A percentile compares a stretch with the other conserved stretches of the same genome.
phyloP scores from a whole-genome alignment of 2,113 vertebrate species.

The Eretmochelys imbricata region DNA sequence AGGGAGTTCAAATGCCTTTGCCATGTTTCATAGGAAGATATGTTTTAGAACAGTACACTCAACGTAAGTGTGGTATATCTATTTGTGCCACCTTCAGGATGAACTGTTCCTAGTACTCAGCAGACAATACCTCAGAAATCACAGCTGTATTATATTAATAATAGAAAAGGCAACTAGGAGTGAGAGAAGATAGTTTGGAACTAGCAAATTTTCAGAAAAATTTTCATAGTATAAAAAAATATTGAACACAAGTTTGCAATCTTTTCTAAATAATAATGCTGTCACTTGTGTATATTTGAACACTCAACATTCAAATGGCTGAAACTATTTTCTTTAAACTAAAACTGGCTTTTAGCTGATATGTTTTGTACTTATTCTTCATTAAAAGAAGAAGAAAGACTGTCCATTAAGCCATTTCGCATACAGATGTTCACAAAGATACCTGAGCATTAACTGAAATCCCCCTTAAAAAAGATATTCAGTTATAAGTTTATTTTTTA shows the following conservation, averaged over 20 bases:
- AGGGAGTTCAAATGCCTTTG: not conserved
- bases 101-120: not conserved
- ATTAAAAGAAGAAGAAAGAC: not conserved
- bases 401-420: not conserved
- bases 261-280: not conserved
- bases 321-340: not conserved
- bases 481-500: not conserved
- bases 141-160: not conserved
- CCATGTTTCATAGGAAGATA: not conserved
- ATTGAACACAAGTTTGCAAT: not conserved
- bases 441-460: not conserved
- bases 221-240: not conserved
- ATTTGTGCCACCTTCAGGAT: not conserved
- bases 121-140: not conserved
- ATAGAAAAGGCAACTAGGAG: not conserved
- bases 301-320: not conserved
- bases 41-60: not conserved
- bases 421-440: not conserved
- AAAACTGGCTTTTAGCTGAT: not conserved
- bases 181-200: not conserved
- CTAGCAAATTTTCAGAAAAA: not conserved
- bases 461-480: not conserved
- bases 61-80: not conserved
- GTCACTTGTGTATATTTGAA: not conserved
- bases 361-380: not conserved